phyloP scores from a whole-genome alignment of 2,113 vertebrate genomes.

The Brachyistius frenatus region DNA sequence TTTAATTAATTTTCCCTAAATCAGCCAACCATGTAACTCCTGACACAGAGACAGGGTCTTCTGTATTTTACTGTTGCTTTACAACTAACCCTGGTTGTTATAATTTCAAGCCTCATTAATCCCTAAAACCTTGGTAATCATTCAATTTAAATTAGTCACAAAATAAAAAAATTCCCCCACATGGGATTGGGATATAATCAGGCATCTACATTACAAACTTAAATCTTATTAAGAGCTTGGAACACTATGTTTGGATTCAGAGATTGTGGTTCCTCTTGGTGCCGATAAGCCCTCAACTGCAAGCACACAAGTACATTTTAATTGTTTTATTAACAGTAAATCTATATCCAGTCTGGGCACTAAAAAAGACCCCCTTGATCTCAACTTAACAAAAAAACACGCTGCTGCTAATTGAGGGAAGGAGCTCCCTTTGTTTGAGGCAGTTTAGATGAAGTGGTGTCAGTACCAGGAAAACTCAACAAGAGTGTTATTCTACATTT shows the following conservation, averaged over 20 bases:
- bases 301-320: constrained; percentile 31
- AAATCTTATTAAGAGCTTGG: constrained; percentile 74
- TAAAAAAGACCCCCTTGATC: background rate
- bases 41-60: background rate
- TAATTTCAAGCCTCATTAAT: constrained; percentile 38
- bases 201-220: constrained; percentile 70
- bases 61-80: background rate
- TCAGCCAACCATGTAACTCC: background rate
- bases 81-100: constrained; percentile 4
- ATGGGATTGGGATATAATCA: constrained; percentile 61
- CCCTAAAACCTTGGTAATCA: constrained; percentile 46
- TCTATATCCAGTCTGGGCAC: constrained; percentile 10
- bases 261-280: constrained; percentile 42
- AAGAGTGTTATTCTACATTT: constrained; percentile 2
- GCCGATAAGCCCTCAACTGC: constrained; percentile 30
- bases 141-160: constrained; percentile 57
- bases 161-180: constrained; percentile 22
- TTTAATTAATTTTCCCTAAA: background rate
- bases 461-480: background rate
- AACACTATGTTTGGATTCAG: constrained; percentile 47
- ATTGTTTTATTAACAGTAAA: constrained; percentile 36
- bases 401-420: background rate
- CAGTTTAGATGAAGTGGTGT: constrained; percentile 1
- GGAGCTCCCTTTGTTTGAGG: background rate
- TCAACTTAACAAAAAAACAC: background rate